These are phyloP conservation scores for Orthosia incerta DNA, from an alignment of 2,888 invertebrate species.

Conservation along the genomic window DNA sequence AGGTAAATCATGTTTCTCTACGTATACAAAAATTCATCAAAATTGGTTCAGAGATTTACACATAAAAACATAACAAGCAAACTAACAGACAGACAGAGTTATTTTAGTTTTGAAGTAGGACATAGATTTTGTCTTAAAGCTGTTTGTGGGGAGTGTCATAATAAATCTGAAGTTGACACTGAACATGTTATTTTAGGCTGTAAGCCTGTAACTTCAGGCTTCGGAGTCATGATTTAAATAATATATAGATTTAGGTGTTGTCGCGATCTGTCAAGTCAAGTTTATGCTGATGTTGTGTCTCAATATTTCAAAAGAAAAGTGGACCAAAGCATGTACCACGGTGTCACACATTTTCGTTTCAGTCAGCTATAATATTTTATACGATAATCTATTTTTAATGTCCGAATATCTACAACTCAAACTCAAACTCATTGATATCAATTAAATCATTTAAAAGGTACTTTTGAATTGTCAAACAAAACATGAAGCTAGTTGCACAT, in stretches of 20 bases:
- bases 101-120: background rate
- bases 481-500: too few species aligned
- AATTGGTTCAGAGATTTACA: too few species aligned
- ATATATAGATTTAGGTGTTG: conserved; percentile 31
- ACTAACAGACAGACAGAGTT: background rate
- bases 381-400: background rate
- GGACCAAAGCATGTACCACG: background rate
- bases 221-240: conserved; percentile 26
- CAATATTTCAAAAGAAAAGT: background rate
- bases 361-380: background rate
- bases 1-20: too few species aligned
- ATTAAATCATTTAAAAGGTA: too few species aligned
- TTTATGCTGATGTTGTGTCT: conserved; percentile 24
- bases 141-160: conserved; percentile 44
- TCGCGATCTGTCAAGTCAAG: conserved; percentile 5
- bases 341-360: background rate
- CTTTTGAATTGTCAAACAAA: too few species aligned
- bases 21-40: too few species aligned
- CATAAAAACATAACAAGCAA: too few species aligned
- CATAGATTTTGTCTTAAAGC: conserved; percentile 39
- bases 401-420: background rate
- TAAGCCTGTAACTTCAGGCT: conserved; percentile 43
- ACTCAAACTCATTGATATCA: too few species aligned
- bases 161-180: conserved; percentile 51
- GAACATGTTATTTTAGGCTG: conserved; percentile 31